A percentile compares a stretch with the other conserved stretches of the same genome.
phyloP scores from a whole-genome alignment of 2,888 invertebrate genomes.

The Rosalia funebris region DNA sequence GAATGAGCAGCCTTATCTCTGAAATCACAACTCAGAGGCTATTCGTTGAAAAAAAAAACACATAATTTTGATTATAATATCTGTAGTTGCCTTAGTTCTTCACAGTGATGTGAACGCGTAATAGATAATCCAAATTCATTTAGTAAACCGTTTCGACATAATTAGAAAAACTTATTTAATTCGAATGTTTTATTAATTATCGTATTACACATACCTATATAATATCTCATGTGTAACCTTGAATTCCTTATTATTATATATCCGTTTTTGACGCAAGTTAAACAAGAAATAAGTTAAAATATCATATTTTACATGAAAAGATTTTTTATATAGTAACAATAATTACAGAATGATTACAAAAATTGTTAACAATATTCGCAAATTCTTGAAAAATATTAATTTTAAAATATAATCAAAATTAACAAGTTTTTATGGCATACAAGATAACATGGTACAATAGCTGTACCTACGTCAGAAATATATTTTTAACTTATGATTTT shows the following conservation, averaged over 20 bases:
- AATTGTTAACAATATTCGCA: too few relatives aligned
- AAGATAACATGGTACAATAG: too few relatives aligned
- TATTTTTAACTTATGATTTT: too few relatives aligned
- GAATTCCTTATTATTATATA: not conserved
- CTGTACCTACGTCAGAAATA: too few relatives aligned
- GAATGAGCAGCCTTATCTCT: not conserved
- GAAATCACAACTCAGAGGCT: not conserved
- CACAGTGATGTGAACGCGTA: not conserved
- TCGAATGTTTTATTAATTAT: conserved; percentile 2
- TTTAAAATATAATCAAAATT: too few relatives aligned
- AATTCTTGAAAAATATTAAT: too few relatives aligned
- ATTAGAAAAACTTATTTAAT: not conserved
- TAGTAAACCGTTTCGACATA: not conserved
- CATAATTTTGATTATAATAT: not conserved
- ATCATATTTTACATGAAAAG: too few relatives aligned
- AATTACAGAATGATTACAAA: too few relatives aligned
- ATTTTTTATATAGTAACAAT: too few relatives aligned
- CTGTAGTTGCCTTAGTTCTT: not conserved
- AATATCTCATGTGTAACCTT: not conserved
- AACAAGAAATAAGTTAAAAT: not conserved
- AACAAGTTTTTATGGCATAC: too few relatives aligned
- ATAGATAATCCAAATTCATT: not conserved
- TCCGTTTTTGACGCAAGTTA: not conserved
- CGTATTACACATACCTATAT: not conserved
- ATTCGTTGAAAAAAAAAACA: not conserved